Evolutionary conservation across 1,140 invertebrate species (phyloP).

Genomic region (Pristionchus pacificus): DNA sequence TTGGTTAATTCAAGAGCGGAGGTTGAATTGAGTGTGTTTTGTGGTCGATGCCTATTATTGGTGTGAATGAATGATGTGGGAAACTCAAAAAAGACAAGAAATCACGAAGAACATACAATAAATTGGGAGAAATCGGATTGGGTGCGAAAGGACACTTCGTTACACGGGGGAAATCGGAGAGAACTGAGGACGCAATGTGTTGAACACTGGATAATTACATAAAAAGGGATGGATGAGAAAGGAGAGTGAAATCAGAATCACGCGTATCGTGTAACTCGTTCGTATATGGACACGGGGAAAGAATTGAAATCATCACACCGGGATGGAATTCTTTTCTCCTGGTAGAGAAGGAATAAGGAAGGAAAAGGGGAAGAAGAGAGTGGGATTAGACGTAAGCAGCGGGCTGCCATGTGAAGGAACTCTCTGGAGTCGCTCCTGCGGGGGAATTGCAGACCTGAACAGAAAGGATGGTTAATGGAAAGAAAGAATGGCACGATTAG

Average conservation of each 20-base stretch:
- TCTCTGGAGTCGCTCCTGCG: background rate
- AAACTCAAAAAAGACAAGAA: background rate
- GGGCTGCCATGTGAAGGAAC: conserved; percentile 7
- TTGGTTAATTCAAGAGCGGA: too few species aligned
- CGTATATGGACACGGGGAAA: too few species aligned
- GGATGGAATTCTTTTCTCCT: too few species aligned
- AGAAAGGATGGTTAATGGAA: background rate
- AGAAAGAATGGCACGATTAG: background rate
- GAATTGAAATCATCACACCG: too few species aligned
- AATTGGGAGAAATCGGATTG: background rate
- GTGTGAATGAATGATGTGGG: background rate
- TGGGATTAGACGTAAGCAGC: conserved; percentile 15
- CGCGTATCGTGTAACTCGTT: too few species aligned
- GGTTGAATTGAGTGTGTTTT: too few species aligned
- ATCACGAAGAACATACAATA: background rate
- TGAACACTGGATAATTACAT: too few species aligned
- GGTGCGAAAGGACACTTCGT: background rate
- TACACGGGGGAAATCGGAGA: background rate
- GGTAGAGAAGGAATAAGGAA: too few species aligned
- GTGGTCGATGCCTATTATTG: too few species aligned
- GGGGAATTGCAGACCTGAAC: background rate
- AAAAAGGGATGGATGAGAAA: too few species aligned
- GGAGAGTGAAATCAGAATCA: too few species aligned
- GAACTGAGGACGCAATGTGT: too few species aligned
- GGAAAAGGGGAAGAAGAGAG: background rate